Base-by-base conservation (phyloP, 1,140 invertebrate genomes). In the Drosophila ogumai region DNA sequence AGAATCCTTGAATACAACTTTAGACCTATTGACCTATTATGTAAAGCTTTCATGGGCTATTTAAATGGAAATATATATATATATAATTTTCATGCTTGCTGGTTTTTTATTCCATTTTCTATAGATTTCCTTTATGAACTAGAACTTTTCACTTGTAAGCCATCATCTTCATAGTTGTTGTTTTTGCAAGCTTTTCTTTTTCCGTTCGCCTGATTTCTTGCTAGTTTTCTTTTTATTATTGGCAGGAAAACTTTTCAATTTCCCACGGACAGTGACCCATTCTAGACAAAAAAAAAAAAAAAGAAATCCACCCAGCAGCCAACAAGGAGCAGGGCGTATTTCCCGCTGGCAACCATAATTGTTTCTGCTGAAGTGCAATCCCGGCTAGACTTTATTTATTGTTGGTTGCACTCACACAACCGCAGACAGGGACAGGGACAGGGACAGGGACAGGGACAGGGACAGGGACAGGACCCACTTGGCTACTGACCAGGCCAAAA, bases 371-470 rank as follows among this genome's bases (percentile, higher is more conserved):
- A 79, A 86, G 82, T 72, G 82, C 65, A 66, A 67, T 61, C 40
- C 46, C 50, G 82, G 82, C 82, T 86, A 86, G 82, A 86, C 82
- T 87, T 82, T 86, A 86, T 86, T 86, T 86, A 87, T 86, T 86
- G 82, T 86, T 72, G 58, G 69, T 50, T n/a, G 43, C 69, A 56
- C 59, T 38, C 46, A 49, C 44, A 54, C 34, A 31, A 54, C 57
- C 56, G 50, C 52, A 50, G 41, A 54, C 65, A 41, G 55, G 34
- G 28, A 19, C n/a, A 44, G 25, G 32, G 28, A 32, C 12, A n/a
- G 65, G 19, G 28, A 41, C 19, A 47, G 59, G 17, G 9, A n/a
- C n/a, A n/a, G n/a, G n/a, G n/a, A n/a, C n/a, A n/a, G n/a, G n/a
- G n/a, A n/a, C n/a, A 6, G 25, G 41, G 68, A 50, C 28, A 32